Evolutionary conservation across 2,113 vertebrate genomes (phyloP), one percentile per base, ranked within the genome.

Genomic region (Calyptomena viridis): DNA sequence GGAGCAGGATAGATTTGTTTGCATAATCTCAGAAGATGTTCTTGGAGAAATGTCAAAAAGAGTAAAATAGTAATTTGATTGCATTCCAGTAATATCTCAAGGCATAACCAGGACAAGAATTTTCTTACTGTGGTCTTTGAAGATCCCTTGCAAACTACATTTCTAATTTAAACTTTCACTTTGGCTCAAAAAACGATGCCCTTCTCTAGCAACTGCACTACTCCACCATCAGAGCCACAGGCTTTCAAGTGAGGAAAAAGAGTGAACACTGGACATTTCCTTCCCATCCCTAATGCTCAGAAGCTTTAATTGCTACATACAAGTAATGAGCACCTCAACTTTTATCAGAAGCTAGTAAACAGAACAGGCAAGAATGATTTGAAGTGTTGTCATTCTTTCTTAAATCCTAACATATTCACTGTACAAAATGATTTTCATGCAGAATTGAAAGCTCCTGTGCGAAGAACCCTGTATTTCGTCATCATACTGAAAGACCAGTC

Each of bases 21-120:
- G 42, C 68, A 71, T 88, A 55, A 89, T 84, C 49, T 87, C 62
- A 56, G 56, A 89, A 86, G 52, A 84, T 40, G 8, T 85, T 91
- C 66, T 72, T 75, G 52, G 31, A 92, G 37, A 80, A 91, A 64
- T 4, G 49, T 91, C 83, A 90, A 52, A 63, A 90, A 67, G 58
- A 91, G 24, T 84, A 74, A 87, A 94, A 90, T 63, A 85, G 73
- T n/a, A 13, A 87, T 79, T 82, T 8, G 5, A 6, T 19, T 72
- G 68, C 76, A 73, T 84, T 87, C 62, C 83, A 90, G 40, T 80
- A 89, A 94, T 46, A 94, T 69, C 46, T 39, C 64, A 94, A 81
- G 47, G 47, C 81, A 74, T 67, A 84, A 84, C 28, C 40, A 64
- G 49, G 42, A 74, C 75, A 88, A 80, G 40, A 85, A 59, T 60